These are phyloP conservation scores for Aspiorhynchus laticeps DNA, from an alignment of 2,113 vertebrate genomes.

Conservation along the genomic window DNA sequence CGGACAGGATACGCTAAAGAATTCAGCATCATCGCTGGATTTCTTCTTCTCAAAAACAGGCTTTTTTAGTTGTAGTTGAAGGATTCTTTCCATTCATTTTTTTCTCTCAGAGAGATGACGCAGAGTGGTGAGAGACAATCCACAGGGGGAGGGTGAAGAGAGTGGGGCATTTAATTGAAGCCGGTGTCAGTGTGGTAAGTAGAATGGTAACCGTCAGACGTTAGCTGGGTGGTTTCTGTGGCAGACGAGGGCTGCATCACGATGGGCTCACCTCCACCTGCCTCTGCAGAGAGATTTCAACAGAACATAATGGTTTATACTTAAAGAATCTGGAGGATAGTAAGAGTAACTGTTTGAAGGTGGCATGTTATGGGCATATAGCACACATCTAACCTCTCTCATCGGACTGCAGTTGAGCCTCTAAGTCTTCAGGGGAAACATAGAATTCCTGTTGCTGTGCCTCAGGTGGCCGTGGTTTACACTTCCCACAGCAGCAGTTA, in stretches of 20 bases:
- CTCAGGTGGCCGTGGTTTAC: conserved; percentile 94
- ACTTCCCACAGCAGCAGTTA: conserved; percentile 98
- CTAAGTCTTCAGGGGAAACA: conserved; percentile 96
- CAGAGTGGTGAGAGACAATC: conserved; percentile 43
- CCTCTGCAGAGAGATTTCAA: conserved; percentile 71
- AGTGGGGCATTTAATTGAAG: conserved; percentile 86
- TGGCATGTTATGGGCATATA: background rate
- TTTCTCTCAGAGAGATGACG: conserved; percentile 52
- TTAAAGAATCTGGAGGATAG: background rate
- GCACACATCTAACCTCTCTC: conserved; percentile 85
- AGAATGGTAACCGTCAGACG: conserved; percentile 88
- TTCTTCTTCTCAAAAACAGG: conserved; percentile 66
- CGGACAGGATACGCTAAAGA: conserved; percentile 64
- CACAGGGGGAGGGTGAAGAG: conserved; percentile 67
- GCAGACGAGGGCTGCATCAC: conserved; percentile 90
- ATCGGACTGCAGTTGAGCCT: conserved; percentile 97
- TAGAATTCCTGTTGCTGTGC: conserved; percentile 90
- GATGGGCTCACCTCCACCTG: conserved; percentile 82
- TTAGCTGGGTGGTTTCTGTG: conserved; percentile 98
- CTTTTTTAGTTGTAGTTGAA: conserved; percentile 58
- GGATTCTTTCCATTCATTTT: conserved; percentile 63
- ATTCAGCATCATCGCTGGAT: conserved; percentile 72
- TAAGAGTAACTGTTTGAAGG: background rate
- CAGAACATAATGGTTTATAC: background rate
- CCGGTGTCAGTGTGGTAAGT: conserved; percentile 93